Evolutionary conservation across 2,113 vertebrate species (phyloP), one percentile per base, ranked within the genome.

Genomic region (Epinephelus lanceolatus): DNA sequence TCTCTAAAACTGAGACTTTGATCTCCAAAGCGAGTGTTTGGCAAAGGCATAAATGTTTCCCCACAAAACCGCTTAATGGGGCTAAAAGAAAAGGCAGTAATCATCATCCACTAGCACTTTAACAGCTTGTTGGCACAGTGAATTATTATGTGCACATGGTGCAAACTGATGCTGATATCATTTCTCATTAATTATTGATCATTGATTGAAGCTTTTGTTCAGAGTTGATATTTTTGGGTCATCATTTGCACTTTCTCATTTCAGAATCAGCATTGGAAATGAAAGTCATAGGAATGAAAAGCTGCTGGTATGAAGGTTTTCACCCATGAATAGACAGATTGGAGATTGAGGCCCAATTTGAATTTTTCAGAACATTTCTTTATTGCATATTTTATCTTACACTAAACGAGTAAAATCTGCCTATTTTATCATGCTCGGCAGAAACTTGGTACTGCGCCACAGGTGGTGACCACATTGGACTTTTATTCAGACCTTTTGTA

Each of bases 21-120:
- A 91, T 90, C 82, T 89, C 66, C 68, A 73, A 75, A 76, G 55
- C n/a, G 42, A 92, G 71, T 62, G 75, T 76, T 92, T 90, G 69
- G 81, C 84, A 85, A 71, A 86, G 78, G 83, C 88, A 86, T 57
- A 70, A 68, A 30, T 56, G 76, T 84, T 91, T 93, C 84, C 66
- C 55, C 63, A 78, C 75, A 78, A 76, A 86, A 78, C 72, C 78
- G 66, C 45, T 57, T 59, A 88, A 88, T 76, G 56, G 63, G n/a
- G 45, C 63, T 61, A 40, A 69, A 84, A 18, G 42, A 71, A 80
- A 76, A 86, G 49, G 63, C 49, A 23, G 56, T 23, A 61, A 78
- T 88, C 19, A 60, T 83, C 52, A 67, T 52, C 68, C 62, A 37
- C 17, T 8, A 61, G n/a, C 45, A 42, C 55, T 86, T 66, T 17